These are phyloP conservation scores for Chromoteleia sp. DNA, from an alignment of 2,888 invertebrate genomes.

Conservation along the genomic window DNA sequence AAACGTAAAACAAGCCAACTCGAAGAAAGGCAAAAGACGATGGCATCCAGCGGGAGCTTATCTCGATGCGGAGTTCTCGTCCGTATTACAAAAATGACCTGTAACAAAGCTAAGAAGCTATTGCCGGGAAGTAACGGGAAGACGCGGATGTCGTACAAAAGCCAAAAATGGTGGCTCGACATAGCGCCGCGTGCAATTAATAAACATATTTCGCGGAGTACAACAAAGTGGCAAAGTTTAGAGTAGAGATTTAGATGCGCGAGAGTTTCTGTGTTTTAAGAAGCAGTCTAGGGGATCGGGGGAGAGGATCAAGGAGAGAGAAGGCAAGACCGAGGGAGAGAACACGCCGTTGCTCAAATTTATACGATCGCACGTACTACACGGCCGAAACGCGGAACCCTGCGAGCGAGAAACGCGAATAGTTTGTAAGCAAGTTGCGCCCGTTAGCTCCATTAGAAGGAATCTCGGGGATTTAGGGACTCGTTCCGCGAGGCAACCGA, in stretches of 20 bases:
- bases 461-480: conserved; percentile 84
- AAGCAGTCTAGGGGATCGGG: conserved; percentile 48
- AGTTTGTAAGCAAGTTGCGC: conserved; percentile 83
- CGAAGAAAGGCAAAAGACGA: conserved; percentile 23
- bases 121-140: conserved; percentile 63
- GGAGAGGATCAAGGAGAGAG: conserved; percentile 5
- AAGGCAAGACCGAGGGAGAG: conserved; percentile 20
- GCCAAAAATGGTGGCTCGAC: conserved; percentile 68
- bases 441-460: conserved; percentile 81
- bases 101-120: conserved; percentile 62
- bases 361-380: conserved; percentile 78
- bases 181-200: conserved; percentile 73
- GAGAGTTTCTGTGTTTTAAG: conserved; percentile 75
- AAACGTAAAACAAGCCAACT: conserved; percentile 21
- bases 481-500: conserved; percentile 71
- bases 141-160: conserved; percentile 64
- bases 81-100: conserved; percentile 55
- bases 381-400: conserved; percentile 69
- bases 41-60: conserved; percentile 25
- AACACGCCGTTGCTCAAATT: conserved; percentile 73
- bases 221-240: conserved; percentile 75
- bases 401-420: conserved; percentile 76
- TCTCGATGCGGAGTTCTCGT: conserved; percentile 44
- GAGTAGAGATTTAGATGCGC: conserved; percentile 74
- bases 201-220: conserved; percentile 75